Evolutionary conservation across 2,888 invertebrate genomes (phyloP).

Genomic region (Thecocarcelia acutangulata): DNA sequence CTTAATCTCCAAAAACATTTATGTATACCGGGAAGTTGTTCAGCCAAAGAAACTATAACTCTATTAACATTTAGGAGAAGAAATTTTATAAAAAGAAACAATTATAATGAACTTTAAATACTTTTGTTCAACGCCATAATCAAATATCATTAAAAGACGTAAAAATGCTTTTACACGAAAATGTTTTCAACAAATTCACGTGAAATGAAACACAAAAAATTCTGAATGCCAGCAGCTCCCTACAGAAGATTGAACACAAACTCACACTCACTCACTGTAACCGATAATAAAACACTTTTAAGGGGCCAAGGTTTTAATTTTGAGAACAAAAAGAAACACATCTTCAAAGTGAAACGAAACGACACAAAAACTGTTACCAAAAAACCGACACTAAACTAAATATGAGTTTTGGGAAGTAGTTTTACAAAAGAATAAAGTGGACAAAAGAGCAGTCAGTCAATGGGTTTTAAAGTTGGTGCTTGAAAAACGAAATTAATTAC

Average conservation of each 20-base stretch:
- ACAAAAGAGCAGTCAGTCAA: constrained; percentile 29
- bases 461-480: constrained; percentile 34
- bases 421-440: background rate
- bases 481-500: constrained; percentile 48
- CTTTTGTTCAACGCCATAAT: constrained; percentile 42
- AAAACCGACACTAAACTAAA: constrained; percentile 44
- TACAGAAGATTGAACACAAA: constrained; percentile 14
- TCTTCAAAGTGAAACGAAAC: constrained; percentile 42
- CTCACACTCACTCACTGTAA: background rate
- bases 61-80: constrained; percentile 48
- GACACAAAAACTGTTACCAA: constrained; percentile 42
- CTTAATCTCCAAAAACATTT: constrained; percentile 18
- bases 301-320: constrained; percentile 42
- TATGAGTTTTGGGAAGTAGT: constrained; percentile 43
- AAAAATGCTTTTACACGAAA: constrained; percentile 57
- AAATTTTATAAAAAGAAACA: constrained; percentile 23
- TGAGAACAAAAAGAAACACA: constrained; percentile 4
- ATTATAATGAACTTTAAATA: constrained; percentile 14
- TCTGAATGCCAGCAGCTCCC: constrained; percentile 21
- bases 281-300: background rate
- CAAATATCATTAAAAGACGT: constrained; percentile 59
- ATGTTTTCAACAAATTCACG: constrained; percentile 25
- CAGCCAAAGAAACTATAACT: constrained; percentile 51
- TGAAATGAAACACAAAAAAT: constrained; percentile 36
- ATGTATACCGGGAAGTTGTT: constrained; percentile 58